A percentile compares a stretch with the other conserved stretches of the same genome.
phyloP scores from a whole-genome alignment of 2,888 invertebrate species.

The Cerastoderma edule region DNA sequence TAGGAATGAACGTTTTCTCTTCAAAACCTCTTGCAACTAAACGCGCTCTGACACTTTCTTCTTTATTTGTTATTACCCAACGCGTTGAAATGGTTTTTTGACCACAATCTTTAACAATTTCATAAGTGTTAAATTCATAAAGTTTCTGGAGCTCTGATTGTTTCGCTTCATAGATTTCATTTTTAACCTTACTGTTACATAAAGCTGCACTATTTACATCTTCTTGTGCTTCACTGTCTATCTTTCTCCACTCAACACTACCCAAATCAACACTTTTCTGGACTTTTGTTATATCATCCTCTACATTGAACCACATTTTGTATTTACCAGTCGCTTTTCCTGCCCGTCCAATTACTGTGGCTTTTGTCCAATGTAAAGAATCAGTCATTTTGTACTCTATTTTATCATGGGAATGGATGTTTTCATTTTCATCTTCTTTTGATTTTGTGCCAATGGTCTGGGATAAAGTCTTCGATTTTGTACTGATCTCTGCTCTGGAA shows the following conservation, averaged over 20 bases:
- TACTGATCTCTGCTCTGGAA: neutral
- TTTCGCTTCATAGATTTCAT: conserved; percentile 31
- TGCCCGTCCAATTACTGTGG: conserved; percentile 37
- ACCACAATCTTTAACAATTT: conserved; percentile 31
- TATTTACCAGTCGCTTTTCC: conserved; percentile 46
- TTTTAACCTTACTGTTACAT: no score
- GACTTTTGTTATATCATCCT: conserved; percentile 16
- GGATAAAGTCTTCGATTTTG: neutral
- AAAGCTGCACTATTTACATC: no score
- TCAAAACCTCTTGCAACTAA: conserved; percentile 22
- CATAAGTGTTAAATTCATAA: conserved; percentile 36
- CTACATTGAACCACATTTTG: conserved; percentile 45
- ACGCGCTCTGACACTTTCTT: conserved; percentile 28
- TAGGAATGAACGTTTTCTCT: conserved; percentile 19
- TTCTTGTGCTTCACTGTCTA: no score
- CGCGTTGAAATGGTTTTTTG: conserved; percentile 32
- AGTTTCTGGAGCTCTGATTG: conserved; percentile 37
- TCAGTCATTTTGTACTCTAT: conserved; percentile 38
- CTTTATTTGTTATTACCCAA: conserved; percentile 35
- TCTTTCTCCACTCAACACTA: neutral
- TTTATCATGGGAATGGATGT: no score
- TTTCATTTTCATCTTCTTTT: conserved; percentile 38
- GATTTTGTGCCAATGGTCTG: neutral
- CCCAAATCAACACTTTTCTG: conserved; percentile 2
- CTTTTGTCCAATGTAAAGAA: conserved; percentile 33